Evolutionary conservation across 1,140 invertebrate genomes (phyloP), one percentile per base, ranked within the genome.

Genomic region (Hydropsyche tenuis): DNA sequence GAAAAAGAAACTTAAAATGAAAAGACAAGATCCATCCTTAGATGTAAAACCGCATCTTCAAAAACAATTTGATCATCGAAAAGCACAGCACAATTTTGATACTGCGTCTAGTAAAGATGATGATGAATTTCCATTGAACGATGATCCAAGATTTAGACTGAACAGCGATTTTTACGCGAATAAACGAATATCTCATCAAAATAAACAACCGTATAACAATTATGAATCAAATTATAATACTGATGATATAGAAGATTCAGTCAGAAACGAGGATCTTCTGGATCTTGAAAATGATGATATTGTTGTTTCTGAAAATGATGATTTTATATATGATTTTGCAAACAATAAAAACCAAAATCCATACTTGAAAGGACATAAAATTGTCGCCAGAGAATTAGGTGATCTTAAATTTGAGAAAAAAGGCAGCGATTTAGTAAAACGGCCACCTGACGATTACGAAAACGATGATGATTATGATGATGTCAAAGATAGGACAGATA

Each of bases 101-200:
- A 1, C 14, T 1, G n/a, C 48, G 2, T n/a, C 62, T n/a, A n/a
- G n/a, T 11, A 37, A 53, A 18, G 6, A 6, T 37, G 68, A 23
- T 53, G 23, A 22, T 23, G 9, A 20, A 7, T 18, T 25, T 73
- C 22, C 66, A 79, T 56, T 73, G 48, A 63, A 73, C 37, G 71
- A 72, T 7, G 74, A 76, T 18, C 53, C 42, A 9, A 71, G 69
- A 7, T 77, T 69, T 37, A n/a, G 37, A 0, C 60, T 78, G 45
- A 66, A 78, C 48, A 42, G 74, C n/a, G 73, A 73, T 18, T 78
- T 73, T 56, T 78, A 71, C 46, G 70, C 73, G 16, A 76, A 71
- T 27, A 46, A 65, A 63, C 51, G 77, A 45, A 78, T 78, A 16
- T 73, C 23, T 62, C 77, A 75, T 46, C 77, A 78, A 66, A 78